Evolutionary conservation across 1,140 invertebrate species (phyloP), one percentile per base, ranked within the genome.

Genomic region (Drosophila saltans): DNA sequence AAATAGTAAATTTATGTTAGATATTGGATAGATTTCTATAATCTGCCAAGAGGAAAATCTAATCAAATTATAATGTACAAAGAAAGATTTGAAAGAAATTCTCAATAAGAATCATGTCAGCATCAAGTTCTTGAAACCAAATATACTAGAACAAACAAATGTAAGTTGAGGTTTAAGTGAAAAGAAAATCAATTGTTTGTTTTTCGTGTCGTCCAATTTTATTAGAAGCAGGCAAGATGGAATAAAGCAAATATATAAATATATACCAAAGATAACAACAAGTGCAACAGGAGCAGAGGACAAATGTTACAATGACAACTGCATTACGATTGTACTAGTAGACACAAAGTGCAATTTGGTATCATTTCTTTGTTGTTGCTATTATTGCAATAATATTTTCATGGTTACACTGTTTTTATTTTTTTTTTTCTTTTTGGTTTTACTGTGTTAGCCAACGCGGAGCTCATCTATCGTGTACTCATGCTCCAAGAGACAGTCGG

Each of bases 401-500:
- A 70, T 82, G 84, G 72, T 70, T 81, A 62, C 76, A 6, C 16
- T 16, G 16, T 16, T 16, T 16, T 16, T 16, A 0, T 16, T 16
- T 16, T 16, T 16, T 16, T 16, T 16, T 16, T 16, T 75, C 56
- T 69, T 79, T 80, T 70, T 21, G 71, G 45, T 48, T 72, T 62
- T 66, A 80, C 59, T 67, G 69, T 75, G 40, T 66, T 81, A 94
- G 93, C 91, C 5, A 93, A 93, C 60, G 92, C 93, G 72, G 93
- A 93, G 72, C 89, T 94, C 61, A 93, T 93, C 63, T 92, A 82
- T 62, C 93, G 92, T 72, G 92, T 93, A 41, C 92, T 93, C 69
- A 91, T 89, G 69, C 83, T 94, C 40, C 92, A 94, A 67, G 93
- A 92, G 78, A 91, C 92, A 30, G 92, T 92, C 28, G 93, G 93